Base-by-base conservation (phyloP, 2,113 vertebrate genomes). In the rat (Rattus norvegicus) region DNA sequence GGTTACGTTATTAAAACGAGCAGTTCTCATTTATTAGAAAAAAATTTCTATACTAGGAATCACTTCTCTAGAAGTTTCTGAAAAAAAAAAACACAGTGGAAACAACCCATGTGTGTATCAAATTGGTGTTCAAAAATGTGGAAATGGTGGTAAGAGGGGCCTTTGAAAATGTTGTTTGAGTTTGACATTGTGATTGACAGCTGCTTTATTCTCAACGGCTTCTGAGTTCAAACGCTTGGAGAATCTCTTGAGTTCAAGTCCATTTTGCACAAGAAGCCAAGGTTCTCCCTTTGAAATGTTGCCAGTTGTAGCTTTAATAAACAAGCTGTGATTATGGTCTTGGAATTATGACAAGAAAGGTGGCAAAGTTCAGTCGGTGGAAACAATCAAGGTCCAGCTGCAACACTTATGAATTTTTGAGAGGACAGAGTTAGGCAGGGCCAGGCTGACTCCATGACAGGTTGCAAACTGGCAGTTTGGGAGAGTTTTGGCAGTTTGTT, bases 51-150 rank as follows among this genome's bases (percentile, higher is more conserved):
- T 5, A 30, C 26, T 54, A 90, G 52, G n/a, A 94, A 95, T 89
- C 39, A n/a, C 22, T 54, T 54, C 92, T 84, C 49, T 92, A 67
- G 24, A 81, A 83, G 26, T 86, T 94, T 96, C 89, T 95, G 67
- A 4, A 54, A 54, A 4, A 54, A 63, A 85, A 19, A 65, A 11
- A 39, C 6, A 75, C 0, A 87, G 39, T 11, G 24, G 88, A 47
- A 90, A 81, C 12, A 72, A 61, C 70, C 79, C 39, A 43, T 26
- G 2, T 7, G 49, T 36, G 4, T 7, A 65, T 36, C 73, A 43
- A 33, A 73, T 88, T n/a, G 52, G 28, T 0, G 1, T 65, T 24
- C 9, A 76, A 72, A 70, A 65, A 54, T 13, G 47, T 67, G 61
- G 54, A 24, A 33, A 67, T 79, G 33, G 43, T 2, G 52, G 76